These are phyloP conservation scores for Leptinotarsa texana DNA, from an alignment of 1,140 invertebrate species.

Conservation along the genomic window DNA sequence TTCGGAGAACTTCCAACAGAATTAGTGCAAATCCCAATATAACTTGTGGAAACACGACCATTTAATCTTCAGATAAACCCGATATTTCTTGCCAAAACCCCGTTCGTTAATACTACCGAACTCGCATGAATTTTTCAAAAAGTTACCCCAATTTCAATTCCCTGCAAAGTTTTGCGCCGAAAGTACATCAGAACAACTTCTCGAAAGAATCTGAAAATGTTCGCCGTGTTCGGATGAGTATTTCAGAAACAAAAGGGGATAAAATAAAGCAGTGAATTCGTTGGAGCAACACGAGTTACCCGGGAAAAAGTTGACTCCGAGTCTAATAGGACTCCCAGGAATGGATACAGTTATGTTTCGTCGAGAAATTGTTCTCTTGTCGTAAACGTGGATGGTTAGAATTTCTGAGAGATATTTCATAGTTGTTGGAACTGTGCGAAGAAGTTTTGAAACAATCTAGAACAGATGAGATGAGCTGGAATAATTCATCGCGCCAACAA, in stretches of 20 bases:
- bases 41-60: not conserved
- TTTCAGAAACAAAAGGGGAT: not conserved
- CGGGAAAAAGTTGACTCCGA: not conserved
- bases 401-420: no score
- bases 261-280: constrained; percentile 3
- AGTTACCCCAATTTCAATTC: not conserved
- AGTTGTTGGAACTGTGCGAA: no score
- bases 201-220: not conserved
- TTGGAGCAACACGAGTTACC: not conserved
- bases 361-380: not conserved
- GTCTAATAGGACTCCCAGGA: not conserved
- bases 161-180: not conserved
- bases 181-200: not conserved
- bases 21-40: not conserved
- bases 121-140: not conserved
- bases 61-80: not conserved
- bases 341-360: not conserved
- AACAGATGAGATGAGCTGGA: no score
- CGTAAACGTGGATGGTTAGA: no score
- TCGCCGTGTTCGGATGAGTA: not conserved
- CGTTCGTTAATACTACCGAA: not conserved
- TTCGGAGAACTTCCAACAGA: not conserved
- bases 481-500: no score
- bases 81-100: not conserved
- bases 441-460: no score